phyloP scores from a whole-genome alignment of 2,113 vertebrate species.

The Cromileptes altivelis region DNA sequence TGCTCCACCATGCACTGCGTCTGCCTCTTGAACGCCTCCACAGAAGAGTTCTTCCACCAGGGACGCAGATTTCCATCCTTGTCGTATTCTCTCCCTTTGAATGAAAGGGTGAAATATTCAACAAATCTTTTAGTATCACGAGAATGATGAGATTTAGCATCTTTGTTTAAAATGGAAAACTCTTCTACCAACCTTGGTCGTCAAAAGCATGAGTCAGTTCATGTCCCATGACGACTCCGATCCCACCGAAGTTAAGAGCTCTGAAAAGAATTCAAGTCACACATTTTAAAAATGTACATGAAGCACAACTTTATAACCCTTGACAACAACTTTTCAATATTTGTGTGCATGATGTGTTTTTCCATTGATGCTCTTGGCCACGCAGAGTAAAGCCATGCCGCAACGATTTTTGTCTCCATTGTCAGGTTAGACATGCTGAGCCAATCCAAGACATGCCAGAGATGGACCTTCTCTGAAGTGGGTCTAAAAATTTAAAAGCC shows the following conservation, averaged over 20 bases:
- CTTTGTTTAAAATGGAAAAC: not conserved
- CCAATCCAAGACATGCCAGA: too few relatives aligned
- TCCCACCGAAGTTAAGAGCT: conserved; percentile 95
- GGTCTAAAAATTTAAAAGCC: too few relatives aligned
- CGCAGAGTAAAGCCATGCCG: too few relatives aligned
- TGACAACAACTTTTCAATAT: not conserved
- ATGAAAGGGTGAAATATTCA: not conserved
- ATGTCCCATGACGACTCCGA: conserved; percentile 96
- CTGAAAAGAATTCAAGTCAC: conserved; percentile 73
- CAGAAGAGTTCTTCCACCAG: conserved; percentile 97
- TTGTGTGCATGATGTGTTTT: not conserved
- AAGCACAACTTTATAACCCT: not conserved
- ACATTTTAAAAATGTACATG: not conserved
- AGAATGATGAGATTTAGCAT: too few relatives aligned
- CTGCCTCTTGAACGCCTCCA: conserved; percentile 95
- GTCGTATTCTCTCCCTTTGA: conserved; percentile 93
- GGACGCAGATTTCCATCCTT: conserved; percentile 95
- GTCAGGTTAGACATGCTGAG: too few relatives aligned
- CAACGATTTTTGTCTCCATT: too few relatives aligned
- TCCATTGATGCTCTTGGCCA: too few relatives aligned
- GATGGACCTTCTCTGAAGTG: too few relatives aligned
- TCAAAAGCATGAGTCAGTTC: conserved; percentile 97
- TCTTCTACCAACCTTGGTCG: conserved; percentile 90
- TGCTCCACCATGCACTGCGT: conserved; percentile 95
- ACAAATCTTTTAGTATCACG: not conserved